Percentiles rank a stretch among this genome's conserved stretches.
Conservation (phyloP, 2,797 vertebrate species). For the Gambusia yucatana region DNA sequence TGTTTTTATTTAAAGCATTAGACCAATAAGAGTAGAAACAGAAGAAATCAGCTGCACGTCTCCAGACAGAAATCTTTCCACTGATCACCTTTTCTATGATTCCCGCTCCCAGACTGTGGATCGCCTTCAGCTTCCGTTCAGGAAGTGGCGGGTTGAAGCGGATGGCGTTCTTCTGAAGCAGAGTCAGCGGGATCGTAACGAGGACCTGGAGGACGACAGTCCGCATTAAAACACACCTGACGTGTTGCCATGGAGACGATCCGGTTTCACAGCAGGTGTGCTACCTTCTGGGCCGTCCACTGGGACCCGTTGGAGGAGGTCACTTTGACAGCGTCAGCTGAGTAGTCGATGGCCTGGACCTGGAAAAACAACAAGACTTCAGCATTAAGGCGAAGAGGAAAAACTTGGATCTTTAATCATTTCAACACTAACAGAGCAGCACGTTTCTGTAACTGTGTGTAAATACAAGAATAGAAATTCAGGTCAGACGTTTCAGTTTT, state of each 20-base stretch:
- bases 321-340: slow-evolving; percentile 88
- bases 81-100: slow-evolving; percentile 92
- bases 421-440: not conserved
- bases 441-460: not conserved
- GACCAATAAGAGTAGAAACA: not conserved
- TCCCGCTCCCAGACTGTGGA: slow-evolving; percentile 93
- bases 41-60: not conserved
- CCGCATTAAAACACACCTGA: not conserved
- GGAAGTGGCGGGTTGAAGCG: slow-evolving; percentile 89
- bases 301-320: slow-evolving; percentile 84
- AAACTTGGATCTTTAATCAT: not conserved
- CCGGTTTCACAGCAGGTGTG: not conserved
- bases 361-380: slow-evolving; percentile 50
- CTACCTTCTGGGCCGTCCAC: slow-evolving; percentile 92
- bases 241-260: not conserved
- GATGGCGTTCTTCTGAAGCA: slow-evolving; percentile 92
- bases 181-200: slow-evolving; percentile 89
- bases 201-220: slow-evolving; percentile 83
- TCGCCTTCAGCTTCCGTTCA: slow-evolving; percentile 96
- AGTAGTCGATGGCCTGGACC: slow-evolving; percentile 91
- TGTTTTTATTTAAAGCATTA: not conserved
- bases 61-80: not conserved
- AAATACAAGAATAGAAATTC: not conserved
- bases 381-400: no score
- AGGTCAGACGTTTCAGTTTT: not conserved